Percentiles rank a stretch among this genome's conserved stretches.
These are phyloP conservation scores for Xyrauchen texanus DNA, from an alignment of 2,113 vertebrate species.

Conservation along the genomic window DNA sequence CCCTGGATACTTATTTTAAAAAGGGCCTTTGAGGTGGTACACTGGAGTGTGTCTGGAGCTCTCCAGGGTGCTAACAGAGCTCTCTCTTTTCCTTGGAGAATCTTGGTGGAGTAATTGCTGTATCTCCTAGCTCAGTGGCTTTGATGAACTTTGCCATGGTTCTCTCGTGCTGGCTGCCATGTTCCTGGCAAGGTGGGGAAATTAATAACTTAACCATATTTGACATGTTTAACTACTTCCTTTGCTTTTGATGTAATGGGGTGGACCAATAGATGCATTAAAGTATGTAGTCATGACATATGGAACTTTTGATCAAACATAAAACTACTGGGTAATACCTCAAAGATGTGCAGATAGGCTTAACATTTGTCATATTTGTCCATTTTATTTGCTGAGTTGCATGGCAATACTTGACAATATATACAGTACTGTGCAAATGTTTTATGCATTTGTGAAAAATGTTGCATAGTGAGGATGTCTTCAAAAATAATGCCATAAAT, in stretches of 20 bases:
- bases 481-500: too few species aligned
- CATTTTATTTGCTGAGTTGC: too few species aligned
- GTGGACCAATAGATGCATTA: background rate
- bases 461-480: too few species aligned
- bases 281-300: background rate
- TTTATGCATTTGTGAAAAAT: too few species aligned
- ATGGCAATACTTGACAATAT: too few species aligned
- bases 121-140: background rate
- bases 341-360: too few species aligned
- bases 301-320: background rate
- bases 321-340: too few species aligned
- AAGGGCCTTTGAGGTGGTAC: background rate
- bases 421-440: too few species aligned
- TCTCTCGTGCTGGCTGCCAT: constrained; percentile 10
- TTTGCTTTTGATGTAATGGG: background rate
- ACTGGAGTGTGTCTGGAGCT: constrained; percentile 12
- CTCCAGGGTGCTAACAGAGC: constrained; percentile 24
- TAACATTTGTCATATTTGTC: too few species aligned
- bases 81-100: constrained; percentile 1
- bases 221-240: background rate
- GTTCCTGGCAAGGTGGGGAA: constrained; percentile 14
- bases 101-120: background rate
- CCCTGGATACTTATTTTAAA: constrained; percentile 13
- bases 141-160: constrained; percentile 8
- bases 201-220: constrained; percentile 10